Base-by-base conservation (phyloP, 2,888 invertebrate genomes). In the Lepidochrysops patricia region DNA sequence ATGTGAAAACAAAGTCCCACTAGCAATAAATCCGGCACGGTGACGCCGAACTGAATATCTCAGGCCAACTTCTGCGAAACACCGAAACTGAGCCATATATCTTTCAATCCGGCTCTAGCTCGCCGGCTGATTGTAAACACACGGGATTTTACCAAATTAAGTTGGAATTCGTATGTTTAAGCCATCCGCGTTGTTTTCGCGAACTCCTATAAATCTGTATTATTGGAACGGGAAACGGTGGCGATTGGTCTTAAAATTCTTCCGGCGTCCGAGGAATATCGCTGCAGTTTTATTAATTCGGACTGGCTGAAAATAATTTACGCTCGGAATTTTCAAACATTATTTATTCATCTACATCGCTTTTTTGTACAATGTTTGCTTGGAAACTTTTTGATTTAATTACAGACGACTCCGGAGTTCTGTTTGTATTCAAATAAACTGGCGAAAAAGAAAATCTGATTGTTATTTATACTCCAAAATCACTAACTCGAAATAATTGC, bases 21-120 rank as follows among this genome's bases (percentile, higher is more conserved):
- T 80, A 78, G 82, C 84, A 75, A 87, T 88, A 86, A 87, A 88
- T 88, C 77, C 75, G 73, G 73, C 73, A 80, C 79, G 84, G 81
- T 83, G 86, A 84, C 83, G 80, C 74, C 73, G 72, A 43, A 73
- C 79, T 79, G 77, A 72, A 81, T 81, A 80, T 83, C 79, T 79
- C 77, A 76, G 78, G 74, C 73, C 75, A 79, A 82, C 76, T 81
- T 79, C 73, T 70, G 72, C 72, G 73, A 76, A 83, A 84, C 77
- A 84, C 81, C 82, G 80, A 83, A 84, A 85, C 80, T 80, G 75
- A 73, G 79, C 77, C 79, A 80, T 83, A 82, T 83, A 83, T 84
- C 83, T 83, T 80, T 77, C 76, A 74, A 67, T 70, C 71, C 65
- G 65, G 67, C 73, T 77, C 72, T 76, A 75, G 77, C 77, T 77